phyloP scores from a whole-genome alignment of 2,113 vertebrate species.

The Vanacampus margaritifer region DNA sequence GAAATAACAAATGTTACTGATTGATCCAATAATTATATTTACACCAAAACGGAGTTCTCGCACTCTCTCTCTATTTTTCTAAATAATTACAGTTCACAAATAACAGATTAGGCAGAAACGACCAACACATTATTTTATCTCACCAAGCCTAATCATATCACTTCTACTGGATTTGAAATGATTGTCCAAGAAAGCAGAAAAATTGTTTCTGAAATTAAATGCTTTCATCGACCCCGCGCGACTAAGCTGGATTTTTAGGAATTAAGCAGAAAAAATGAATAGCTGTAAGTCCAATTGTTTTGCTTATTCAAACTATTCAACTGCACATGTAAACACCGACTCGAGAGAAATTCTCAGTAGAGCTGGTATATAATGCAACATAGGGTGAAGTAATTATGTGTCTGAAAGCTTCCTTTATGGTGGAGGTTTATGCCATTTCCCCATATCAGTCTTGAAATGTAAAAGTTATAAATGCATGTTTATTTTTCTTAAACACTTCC shows the following conservation, averaged over 20 bases:
- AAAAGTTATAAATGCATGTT: neutral
- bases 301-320: conserved; percentile 25
- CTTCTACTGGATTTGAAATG: conserved; percentile 47
- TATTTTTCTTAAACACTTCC: neutral
- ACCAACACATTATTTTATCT: conserved; percentile 35
- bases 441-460: neutral
- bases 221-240: conserved; percentile 24
- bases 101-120: conserved; percentile 37
- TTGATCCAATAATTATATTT: conserved; percentile 9
- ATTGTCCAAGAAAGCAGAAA: conserved; percentile 45
- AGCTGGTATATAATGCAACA: conserved; percentile 19
- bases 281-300: conserved; percentile 24
- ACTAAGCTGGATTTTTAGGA: conserved; percentile 23
- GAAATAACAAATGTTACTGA: neutral
- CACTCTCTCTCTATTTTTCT: neutral
- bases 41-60: neutral
- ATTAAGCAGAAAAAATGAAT: conserved; percentile 34
- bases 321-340: conserved; percentile 18
- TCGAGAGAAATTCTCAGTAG: conserved; percentile 16
- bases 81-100: conserved; percentile 30
- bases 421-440: neutral
- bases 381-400: conserved; percentile 19
- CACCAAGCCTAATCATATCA: conserved; percentile 47
- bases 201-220: conserved; percentile 51
- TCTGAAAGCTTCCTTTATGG: neutral